Percentiles rank a stretch among this genome's conserved stretches.
Evolutionary conservation across 2,797 vertebrate species (phyloP).

Genomic region (Avahi laniger): DNA sequence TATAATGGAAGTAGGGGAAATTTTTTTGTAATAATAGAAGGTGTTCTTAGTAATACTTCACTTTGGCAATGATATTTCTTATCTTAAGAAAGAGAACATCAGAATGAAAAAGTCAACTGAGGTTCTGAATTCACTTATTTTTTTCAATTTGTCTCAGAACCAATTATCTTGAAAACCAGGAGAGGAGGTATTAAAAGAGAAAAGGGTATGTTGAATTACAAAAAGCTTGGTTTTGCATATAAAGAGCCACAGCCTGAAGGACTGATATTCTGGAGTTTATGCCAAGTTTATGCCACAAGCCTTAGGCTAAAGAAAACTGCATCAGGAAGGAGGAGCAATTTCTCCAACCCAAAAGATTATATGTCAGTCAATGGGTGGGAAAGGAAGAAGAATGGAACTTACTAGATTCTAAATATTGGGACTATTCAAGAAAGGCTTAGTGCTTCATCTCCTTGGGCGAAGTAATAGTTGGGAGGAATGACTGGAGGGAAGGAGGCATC

Average conservation of each 20-base stretch:
- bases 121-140: not conserved
- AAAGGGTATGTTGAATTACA: not conserved
- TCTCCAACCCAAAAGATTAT: not conserved
- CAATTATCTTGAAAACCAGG: slow-evolving; percentile 21
- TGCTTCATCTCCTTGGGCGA: not conserved
- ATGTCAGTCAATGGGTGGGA: not conserved
- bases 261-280: not conserved
- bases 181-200: not conserved
- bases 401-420: not conserved
- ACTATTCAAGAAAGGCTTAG: not conserved
- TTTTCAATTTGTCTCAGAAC: not conserved
- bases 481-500: not conserved
- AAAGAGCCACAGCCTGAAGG: not conserved
- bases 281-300: not conserved
- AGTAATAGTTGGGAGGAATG: not conserved
- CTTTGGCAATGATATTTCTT: not conserved
- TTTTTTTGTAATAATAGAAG: not conserved
- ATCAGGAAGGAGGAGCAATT: not conserved
- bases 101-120: not conserved
- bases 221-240: not conserved
- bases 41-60: not conserved
- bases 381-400: not conserved
- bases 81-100: not conserved
- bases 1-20: not conserved
- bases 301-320: not conserved